phyloP scores from a whole-genome alignment of 2,888 invertebrate genomes.

The Brenthis hecate region DNA sequence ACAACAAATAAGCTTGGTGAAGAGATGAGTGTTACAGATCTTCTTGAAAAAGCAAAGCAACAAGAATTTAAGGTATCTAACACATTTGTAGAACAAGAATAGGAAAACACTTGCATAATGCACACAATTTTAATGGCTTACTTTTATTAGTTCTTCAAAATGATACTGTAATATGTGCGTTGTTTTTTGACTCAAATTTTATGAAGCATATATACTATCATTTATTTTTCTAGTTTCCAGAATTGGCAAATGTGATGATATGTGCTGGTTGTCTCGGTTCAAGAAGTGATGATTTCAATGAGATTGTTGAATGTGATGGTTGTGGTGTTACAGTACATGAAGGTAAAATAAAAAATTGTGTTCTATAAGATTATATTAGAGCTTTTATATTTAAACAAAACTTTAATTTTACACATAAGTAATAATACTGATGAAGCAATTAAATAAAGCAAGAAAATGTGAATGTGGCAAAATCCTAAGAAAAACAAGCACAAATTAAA shows the following conservation, averaged over 20 bases:
- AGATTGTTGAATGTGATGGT: slow-evolving; percentile 98
- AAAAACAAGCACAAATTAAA: too few species aligned
- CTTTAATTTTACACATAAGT: too few species aligned
- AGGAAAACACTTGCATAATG: not conserved
- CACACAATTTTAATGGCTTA: not conserved
- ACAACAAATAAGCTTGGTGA: slow-evolving; percentile 65
- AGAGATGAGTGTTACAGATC: slow-evolving; percentile 64
- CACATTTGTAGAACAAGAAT: too few species aligned
- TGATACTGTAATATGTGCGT: not conserved
- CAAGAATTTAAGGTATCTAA: slow-evolving; percentile 70
- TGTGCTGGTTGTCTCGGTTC: slow-evolving; percentile 97
- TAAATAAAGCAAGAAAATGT: too few species aligned
- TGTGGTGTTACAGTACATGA: slow-evolving; percentile 98
- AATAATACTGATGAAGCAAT: too few species aligned
- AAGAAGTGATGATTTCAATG: slow-evolving; percentile 95
- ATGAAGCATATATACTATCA: not conserved
- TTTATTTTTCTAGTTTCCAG: slow-evolving; percentile 61
- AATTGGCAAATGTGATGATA: slow-evolving; percentile 88
- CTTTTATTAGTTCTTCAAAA: not conserved
- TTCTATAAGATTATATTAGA: not conserved
- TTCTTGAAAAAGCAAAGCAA: slow-evolving; percentile 68
- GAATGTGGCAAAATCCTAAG: too few species aligned
- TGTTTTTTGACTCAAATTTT: not conserved
- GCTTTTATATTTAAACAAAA: not conserved
- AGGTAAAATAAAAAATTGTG: slow-evolving; percentile 74